Percentiles rank a stretch among this genome's conserved stretches.
Conservation (phyloP, 2,888 invertebrate genomes). For the Raillietiella orientalis region DNA sequence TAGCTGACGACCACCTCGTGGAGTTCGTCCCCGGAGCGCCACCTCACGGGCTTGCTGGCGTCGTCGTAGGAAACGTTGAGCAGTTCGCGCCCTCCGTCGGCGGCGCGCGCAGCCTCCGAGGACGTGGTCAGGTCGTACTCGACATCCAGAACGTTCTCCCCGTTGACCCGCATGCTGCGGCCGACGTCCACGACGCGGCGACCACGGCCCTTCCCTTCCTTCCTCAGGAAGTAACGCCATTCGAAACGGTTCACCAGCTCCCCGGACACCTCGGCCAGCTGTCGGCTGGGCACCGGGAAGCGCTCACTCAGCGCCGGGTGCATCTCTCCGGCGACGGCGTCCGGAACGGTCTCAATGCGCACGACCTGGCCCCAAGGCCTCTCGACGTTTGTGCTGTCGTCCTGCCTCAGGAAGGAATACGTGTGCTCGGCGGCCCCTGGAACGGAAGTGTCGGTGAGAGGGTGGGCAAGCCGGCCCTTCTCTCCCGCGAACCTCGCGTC, state of each 20-base stretch:
- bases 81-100: slow-evolving; percentile 40
- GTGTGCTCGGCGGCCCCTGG: too few species aligned
- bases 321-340: slow-evolving; percentile 56
- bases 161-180: slow-evolving; percentile 34
- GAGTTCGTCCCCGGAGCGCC: too few species aligned
- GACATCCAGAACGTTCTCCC: slow-evolving; percentile 56
- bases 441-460: too few species aligned
- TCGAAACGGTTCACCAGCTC: slow-evolving; percentile 74
- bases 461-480: too few species aligned
- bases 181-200: slow-evolving; percentile 3
- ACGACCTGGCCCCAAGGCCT: slow-evolving; percentile 6
- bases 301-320: slow-evolving; percentile 62
- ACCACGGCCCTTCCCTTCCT: slow-evolving; percentile 19
- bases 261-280: slow-evolving; percentile 57
- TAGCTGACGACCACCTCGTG: too few species aligned
- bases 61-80: slow-evolving; percentile 58
- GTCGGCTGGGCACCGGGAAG: slow-evolving; percentile 66
- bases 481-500: too few species aligned
- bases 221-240: slow-evolving; percentile 69
- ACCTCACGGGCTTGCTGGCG: slow-evolving; percentile 47
- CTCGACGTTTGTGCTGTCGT: slow-evolving; percentile 4
- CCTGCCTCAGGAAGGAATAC: slow-evolving; percentile 4
- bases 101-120: slow-evolving; percentile 55
- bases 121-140: slow-evolving; percentile 39
- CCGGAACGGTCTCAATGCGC: slow-evolving; percentile 67